Conservation (phyloP, 2,113 vertebrate genomes). For the Semnopithecus entellus region DNA sequence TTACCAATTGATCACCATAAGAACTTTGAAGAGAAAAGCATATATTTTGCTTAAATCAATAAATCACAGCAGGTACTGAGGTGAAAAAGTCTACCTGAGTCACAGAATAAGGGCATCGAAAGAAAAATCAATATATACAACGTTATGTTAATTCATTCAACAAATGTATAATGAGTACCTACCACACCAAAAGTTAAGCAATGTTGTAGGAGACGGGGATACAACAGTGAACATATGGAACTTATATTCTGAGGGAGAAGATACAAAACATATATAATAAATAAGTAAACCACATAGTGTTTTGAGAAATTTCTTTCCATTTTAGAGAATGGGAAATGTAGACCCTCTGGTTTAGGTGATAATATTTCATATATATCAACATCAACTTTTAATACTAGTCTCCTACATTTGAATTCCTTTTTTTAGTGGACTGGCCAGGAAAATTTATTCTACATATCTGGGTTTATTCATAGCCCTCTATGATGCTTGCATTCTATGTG, state of each 20-base stretch:
- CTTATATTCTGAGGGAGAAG: not conserved
- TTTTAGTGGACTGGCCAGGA: not conserved
- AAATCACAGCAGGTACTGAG: constrained; percentile 8
- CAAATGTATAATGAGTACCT: constrained; percentile 14
- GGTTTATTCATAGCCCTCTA: not conserved
- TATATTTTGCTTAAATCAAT: constrained; percentile 49
- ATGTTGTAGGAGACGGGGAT: not conserved
- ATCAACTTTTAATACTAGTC: not conserved
- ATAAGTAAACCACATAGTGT: not conserved
- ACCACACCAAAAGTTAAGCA: not conserved
- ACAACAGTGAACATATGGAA: not conserved
- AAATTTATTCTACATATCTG: constrained; percentile 2
- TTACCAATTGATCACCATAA: constrained; percentile 51
- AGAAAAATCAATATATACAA: constrained; percentile 43
- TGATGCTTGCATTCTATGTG: not conserved
- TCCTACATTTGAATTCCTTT: not conserved
- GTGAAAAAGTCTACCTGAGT: constrained; percentile 41
- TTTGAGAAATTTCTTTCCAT: constrained; percentile 20
- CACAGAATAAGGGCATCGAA: not conserved
- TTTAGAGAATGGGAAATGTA: not conserved
- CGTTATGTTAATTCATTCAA: constrained; percentile 45
- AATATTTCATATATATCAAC: not conserved
- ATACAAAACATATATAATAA: not conserved
- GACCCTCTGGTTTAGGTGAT: not conserved
- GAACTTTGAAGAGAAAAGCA: constrained; percentile 23